Base-by-base conservation (phyloP, 2,113 vertebrate species). In the Nyctereutes procyonoides region DNA sequence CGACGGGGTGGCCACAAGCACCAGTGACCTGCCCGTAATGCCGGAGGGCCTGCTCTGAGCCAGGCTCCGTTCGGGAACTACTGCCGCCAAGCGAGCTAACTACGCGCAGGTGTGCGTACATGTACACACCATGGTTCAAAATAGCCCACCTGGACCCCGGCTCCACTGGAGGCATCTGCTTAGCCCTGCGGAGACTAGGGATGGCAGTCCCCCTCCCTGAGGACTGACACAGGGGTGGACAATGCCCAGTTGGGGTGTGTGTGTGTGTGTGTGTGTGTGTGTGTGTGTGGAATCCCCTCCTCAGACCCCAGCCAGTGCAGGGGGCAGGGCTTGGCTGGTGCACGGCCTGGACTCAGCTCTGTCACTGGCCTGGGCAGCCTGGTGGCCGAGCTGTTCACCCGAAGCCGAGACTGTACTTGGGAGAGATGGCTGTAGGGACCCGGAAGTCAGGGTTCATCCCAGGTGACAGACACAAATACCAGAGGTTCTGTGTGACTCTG, bases 161-260 rank as follows among this genome's bases (percentile, higher is more conserved):
- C 71, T 22, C 32, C 0, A 6, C 35, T 6, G 24, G 32, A 16
- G 67, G 22, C 60, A 20, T n/a, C 53, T 14, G 35, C 73, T 63
- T 1, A 38, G 58, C 30, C 56, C 60, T 24, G 24, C 43, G 53
- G 55, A 80, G 32, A 13, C 28, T 17, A 32, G 30, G 55, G 22
- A 55, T 26, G 20, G 76, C 62, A 58, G 67, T 48, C 69, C 10
- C 30, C 7, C 9, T 17, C 69, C 58, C 28, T 48, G 38, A 32
- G 85, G 48, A 15, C 56, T 17, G 38, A 73, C 30, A 32, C 12
- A 0, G 0, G 0, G 11, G 55, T 3, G 17, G 16, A 6, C 0
- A 4, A 83, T 3, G 58, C 3, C 38, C 53, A 10, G 32, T 32
- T 16, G 19, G 48, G 10, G 69, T 69, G 30, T 15, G 43, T 43